Evolutionary conservation across 2,113 vertebrate genomes (phyloP), one percentile per base, ranked within the genome.

Genomic region (Elanoides forficatus): DNA sequence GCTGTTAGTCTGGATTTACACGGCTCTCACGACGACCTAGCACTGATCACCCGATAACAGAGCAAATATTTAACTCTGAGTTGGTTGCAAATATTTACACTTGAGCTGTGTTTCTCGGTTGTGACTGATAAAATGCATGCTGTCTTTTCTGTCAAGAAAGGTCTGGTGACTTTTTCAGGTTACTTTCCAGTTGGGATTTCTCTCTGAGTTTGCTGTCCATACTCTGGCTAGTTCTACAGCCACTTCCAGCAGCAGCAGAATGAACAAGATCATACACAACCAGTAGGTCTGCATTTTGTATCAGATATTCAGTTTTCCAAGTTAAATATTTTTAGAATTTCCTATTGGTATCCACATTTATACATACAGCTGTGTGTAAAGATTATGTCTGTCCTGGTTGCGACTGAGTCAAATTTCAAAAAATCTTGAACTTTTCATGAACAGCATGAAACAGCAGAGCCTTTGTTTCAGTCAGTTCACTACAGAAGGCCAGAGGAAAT

Each of bases 401-500:
- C 8, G 58, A 48, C 11, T 26, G 22, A 91, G n/a, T 81, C 38
- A 88, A 58, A 55, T 81, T 92, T 81, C 45, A 8, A 18, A 83
- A 91, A 90, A 70, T 48, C 48, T 60, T 45, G 34, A 86, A 80
- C 27, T 65, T 81, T 63, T 81, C 47, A 43, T 22, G 32, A 90
- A 22, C 22, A 70, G 20, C 32, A 62, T 50, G 63, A 74, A 94
- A 92, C 55, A 93, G 42, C 71, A 90, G 50, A 90, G 42, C 26
- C 59, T 96, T 94, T 96, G 85, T 95, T 96, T 90, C 79, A 52
- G 45, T 52, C 55, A 73, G 53, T 34, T 93, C 42, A 16, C 25
- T 87, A 25, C 22, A 87, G 66, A 87, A 85, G 38, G n/a, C 65
- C 45, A 81, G 50, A 89, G 91, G 43, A 96, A 96, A 96, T 93